A percentile compares a stretch with the other conserved stretches of the same genome.
Conservation (phyloP, 1,140 invertebrate genomes). For the Plodia interpunctella region DNA sequence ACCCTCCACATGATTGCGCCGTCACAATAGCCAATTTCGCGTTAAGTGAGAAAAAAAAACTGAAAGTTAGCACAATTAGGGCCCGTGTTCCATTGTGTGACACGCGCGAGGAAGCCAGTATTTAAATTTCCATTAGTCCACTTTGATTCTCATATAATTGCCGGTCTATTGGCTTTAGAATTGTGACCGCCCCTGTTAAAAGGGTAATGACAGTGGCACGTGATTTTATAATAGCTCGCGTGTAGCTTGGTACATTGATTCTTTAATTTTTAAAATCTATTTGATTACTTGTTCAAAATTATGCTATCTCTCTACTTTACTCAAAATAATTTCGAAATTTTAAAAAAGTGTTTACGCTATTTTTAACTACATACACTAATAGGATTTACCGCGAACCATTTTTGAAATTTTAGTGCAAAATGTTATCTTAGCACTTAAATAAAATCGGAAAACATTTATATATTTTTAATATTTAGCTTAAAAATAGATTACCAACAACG, state of each 20-base stretch:
- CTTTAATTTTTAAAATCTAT: too few relatives aligned
- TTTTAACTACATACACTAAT: too few relatives aligned
- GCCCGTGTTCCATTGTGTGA: conserved; percentile 30
- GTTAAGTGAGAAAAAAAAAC: conserved; percentile 44
- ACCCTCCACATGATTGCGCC: conserved; percentile 36
- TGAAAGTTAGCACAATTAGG: conserved; percentile 41
- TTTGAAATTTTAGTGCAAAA: too few relatives aligned
- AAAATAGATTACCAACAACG: too few relatives aligned
- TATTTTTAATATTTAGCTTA: too few relatives aligned
- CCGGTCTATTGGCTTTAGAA: conserved; percentile 26
- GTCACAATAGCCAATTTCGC: conserved; percentile 56
- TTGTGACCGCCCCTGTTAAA: conserved; percentile 6
- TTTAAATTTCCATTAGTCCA: conserved; percentile 65
- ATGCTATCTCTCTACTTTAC: too few relatives aligned
- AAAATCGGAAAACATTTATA: too few relatives aligned
- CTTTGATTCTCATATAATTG: conserved; percentile 40
- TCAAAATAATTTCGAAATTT: too few relatives aligned
- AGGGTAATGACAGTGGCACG: conserved; percentile 11
- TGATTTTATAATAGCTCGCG: neutral
- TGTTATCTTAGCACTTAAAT: too few relatives aligned
- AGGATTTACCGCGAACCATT: too few relatives aligned
- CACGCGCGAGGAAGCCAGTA: conserved; percentile 41
- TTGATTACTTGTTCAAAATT: too few relatives aligned
- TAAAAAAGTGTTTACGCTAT: too few relatives aligned
- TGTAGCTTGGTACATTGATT: neutral